phyloP scores from a whole-genome alignment of 2,797 vertebrate genomes.

The Sarcoramphus papa region DNA sequence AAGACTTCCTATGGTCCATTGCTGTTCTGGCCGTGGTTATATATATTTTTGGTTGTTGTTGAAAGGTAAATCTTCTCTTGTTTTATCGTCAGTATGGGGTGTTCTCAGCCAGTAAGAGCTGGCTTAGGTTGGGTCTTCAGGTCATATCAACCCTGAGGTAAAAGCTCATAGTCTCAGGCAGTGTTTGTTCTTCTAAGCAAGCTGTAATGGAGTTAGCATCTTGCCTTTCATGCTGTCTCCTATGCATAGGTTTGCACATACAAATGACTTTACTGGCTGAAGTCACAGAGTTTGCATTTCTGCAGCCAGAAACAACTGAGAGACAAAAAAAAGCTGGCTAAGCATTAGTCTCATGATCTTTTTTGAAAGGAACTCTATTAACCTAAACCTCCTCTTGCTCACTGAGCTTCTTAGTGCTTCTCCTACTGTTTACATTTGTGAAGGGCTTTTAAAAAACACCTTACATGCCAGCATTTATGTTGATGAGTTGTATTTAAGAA shows the following conservation, averaged over 20 bases:
- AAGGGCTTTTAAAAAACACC: not conserved
- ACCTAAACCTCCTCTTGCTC: not conserved
- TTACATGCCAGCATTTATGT: not conserved
- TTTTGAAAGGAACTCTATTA: not conserved
- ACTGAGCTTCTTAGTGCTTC: not conserved
- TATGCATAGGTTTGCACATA: not conserved
- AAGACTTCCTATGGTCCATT: not conserved
- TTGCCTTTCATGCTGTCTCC: not conserved
- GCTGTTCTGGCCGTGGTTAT: not conserved
- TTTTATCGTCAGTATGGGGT: fast-evolving
- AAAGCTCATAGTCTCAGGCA: not conserved
- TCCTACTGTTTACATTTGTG: not conserved
- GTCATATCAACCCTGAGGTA: not conserved
- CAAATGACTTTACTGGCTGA: not conserved
- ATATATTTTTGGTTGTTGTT: not conserved
- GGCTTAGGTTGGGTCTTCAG: not conserved
- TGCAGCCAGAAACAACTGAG: not conserved
- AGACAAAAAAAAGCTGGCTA: not conserved
- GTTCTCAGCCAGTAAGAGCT: not conserved
- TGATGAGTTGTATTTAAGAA: not conserved
- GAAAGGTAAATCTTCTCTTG: not conserved
- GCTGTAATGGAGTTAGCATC: not conserved
- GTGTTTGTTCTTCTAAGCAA: not conserved
- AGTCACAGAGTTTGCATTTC: not conserved
- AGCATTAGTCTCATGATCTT: not conserved